Base-by-base conservation (phyloP, 2,113 vertebrate species). In the Rhinopomastus cyanomelas region DNA sequence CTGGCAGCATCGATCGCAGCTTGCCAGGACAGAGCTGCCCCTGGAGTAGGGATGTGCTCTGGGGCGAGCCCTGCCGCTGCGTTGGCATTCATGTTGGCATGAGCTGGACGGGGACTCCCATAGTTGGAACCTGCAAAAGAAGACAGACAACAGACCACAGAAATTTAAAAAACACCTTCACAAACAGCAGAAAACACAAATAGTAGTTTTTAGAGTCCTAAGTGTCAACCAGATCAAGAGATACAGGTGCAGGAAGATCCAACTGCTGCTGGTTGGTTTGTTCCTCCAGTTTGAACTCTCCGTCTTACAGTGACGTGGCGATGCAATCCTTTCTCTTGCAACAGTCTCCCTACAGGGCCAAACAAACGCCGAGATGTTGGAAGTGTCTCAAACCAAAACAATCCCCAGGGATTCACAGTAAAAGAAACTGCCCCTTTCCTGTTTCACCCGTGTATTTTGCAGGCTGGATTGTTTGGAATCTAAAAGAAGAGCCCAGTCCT, bases 1-100 rank as follows among this genome's bases (percentile, higher is more conserved):
- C 99, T 97, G 36, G 99, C 99, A 0, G 99, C 99, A 11, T 99
- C 99, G 1, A 99, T 99, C 20, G 99, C 99, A 9, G 99, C 99
- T 95, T 99, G 99, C 99, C 99, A 99, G 96, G 98, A 99, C 76
- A 99, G 97, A 64, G 99, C 98, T 3, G 99, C 99, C 66, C 98
- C 98, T 0, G 99, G 98, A 4, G 98, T 98, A 87, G 99, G 97
- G 92, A 99, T 98, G 95, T 99, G 99, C 97, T 99, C 99, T 0
- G 98, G 98, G 34, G 99, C 99, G 30, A 99, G 97, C 60, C 99
- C 99, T 39, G 99, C 98, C 36, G 98, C 98, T 3, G 98, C 98
- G 37, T 98, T 98, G 94, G 98, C 98, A 7, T 98, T 99, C 98
- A 99, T 97, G 97, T 97, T 98, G 94, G 98, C 97, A 49, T 98